Evolutionary conservation across 1,140 invertebrate species (phyloP).

Genomic region (Trachymyrmex cornetzi): DNA sequence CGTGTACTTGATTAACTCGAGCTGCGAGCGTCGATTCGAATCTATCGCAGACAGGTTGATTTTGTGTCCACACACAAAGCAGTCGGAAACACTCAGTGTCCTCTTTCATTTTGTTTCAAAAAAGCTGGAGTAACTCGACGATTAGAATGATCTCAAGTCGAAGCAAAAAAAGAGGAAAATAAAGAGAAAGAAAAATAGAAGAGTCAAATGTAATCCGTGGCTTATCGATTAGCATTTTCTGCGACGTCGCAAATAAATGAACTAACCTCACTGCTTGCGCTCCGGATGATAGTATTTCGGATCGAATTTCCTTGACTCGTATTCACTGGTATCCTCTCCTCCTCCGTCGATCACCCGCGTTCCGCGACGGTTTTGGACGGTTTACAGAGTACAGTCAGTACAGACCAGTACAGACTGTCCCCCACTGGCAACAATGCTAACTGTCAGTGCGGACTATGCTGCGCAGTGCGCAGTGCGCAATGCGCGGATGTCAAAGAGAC

Average conservation of each 20-base stretch:
- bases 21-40: background rate
- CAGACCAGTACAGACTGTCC: no score
- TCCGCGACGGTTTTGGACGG: no score
- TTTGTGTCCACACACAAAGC: background rate
- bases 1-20: conserved; percentile 1
- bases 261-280: conserved; percentile 26
- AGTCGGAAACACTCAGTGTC: background rate
- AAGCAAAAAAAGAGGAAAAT: background rate
- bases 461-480: no score
- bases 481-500: no score
- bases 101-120: background rate
- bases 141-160: background rate
- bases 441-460: no score
- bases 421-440: no score
- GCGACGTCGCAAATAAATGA: background rate
- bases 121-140: background rate
- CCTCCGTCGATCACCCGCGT: no score
- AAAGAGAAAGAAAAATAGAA: background rate
- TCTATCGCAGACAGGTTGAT: background rate
- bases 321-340: no score
- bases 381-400: no score
- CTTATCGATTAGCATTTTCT: background rate
- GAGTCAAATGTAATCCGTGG: background rate
- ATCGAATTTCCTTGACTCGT: background rate
- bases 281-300: background rate